Evolutionary conservation across 2,888 invertebrate genomes (phyloP), one percentile per base, ranked within the genome.

Genomic region (Cosmia pyralina): DNA sequence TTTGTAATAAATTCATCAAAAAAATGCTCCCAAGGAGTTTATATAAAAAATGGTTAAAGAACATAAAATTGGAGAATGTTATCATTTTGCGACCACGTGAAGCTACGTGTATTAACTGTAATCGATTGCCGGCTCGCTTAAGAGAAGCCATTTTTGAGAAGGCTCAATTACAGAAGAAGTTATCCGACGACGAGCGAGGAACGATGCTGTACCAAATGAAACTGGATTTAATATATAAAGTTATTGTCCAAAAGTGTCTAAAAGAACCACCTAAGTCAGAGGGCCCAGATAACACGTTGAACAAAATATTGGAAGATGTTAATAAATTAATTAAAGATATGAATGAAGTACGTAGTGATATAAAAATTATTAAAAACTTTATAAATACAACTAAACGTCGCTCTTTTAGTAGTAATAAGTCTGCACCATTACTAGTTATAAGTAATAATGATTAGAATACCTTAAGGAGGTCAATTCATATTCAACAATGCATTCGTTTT

Each of bases 101-200:
- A 28, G 79, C 85, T 1, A 75, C 73, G 0, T 87, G 85, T 65
- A 79, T 57, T 17, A 81, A 80, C 19, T 79, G 72, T n/a, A 93
- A 92, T 59, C 75, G 89, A 2, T 81, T 96, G 44, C 95, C 95
- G 0, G 81, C 90, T 2, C 82, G 88, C 46, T 88, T 96, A 44
- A 90, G 91, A 74, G 93, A 96, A 64, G 92, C 94, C 4, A 93
- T 96, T 48, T 92, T 95, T 58, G 90, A 93, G 50, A 94, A 90
- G 86, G 94, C 94, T 0, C 91, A 92, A 34, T 77, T 79, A 19
- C 92, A 93, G 74, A 93, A 93, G 75, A 92, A 91, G 55, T 89
- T 90, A 63, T 88, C 86, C 41, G 93, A 93, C n/a, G 89, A 92
- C 8, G 91, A 93, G 71, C 69, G 89, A 2, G 91, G 88, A 15